These are phyloP conservation scores for Spinibarbus caldwelli DNA, from an alignment of 2,797 vertebrate genomes.

Conservation along the genomic window DNA sequence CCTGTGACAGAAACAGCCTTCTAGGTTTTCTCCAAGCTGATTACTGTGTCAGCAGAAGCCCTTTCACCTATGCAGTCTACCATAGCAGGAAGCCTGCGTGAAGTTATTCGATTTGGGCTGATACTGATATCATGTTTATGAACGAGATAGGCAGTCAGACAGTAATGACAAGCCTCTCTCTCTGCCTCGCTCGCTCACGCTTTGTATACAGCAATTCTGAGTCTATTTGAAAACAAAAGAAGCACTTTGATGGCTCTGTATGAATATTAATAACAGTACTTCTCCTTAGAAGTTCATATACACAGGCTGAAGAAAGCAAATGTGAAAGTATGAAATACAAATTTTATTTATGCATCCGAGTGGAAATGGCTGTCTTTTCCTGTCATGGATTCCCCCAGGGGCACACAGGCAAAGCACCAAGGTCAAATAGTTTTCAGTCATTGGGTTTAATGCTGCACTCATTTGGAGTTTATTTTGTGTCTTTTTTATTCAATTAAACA, in stretches of 20 bases:
- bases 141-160: background rate
- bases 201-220: background rate
- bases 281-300: background rate
- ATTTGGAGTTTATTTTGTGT: too few species aligned
- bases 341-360: background rate
- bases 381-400: background rate
- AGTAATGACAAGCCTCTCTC: conserved; percentile 4
- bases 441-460: conserved; percentile 19
- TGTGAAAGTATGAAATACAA: background rate
- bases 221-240: conserved; percentile 2
- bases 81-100: background rate
- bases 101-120: conserved; percentile 24
- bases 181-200: background rate
- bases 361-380: background rate
- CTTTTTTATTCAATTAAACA: too few species aligned
- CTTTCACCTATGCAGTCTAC: conserved; percentile 23
- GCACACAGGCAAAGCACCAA: conserved; percentile 18
- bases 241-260: background rate
- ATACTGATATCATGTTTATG: conserved; percentile 41
- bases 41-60: conserved; percentile 29
- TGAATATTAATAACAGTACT: conserved; percentile 22
- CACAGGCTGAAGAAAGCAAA: background rate
- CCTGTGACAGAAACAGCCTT: conserved; percentile 25
- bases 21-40: background rate
- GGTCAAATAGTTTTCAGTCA: conserved; percentile 37